phyloP scores from a whole-genome alignment of 2,888 invertebrate genomes.

The Perizoma affinitatum region DNA sequence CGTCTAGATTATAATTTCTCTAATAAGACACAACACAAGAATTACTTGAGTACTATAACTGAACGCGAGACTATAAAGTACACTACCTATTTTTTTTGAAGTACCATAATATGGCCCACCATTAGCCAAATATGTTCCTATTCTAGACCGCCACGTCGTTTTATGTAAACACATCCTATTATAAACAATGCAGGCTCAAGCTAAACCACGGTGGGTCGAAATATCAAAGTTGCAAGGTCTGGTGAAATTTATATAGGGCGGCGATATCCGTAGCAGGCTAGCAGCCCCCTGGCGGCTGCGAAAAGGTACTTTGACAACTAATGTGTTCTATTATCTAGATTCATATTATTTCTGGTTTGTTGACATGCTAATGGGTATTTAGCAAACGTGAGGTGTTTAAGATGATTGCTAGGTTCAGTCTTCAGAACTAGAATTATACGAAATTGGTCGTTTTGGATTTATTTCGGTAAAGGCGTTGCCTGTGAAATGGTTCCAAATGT shows the following conservation, averaged over 20 bases:
- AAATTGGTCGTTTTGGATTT: neutral
- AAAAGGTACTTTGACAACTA: slow-evolving; percentile 48
- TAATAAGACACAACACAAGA: no score
- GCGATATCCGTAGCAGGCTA: slow-evolving; percentile 51
- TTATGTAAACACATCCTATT: slow-evolving; percentile 30
- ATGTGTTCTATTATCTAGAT: slow-evolving; percentile 36
- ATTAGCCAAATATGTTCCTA: slow-evolving; percentile 7
- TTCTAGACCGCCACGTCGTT: slow-evolving; percentile 14
- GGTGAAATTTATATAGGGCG: slow-evolving; percentile 43
- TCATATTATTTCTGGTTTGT: slow-evolving; percentile 52
- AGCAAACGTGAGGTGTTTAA: slow-evolving; percentile 15
- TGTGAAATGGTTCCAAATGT: neutral
- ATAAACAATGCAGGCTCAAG: slow-evolving; percentile 44
- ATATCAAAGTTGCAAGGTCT: slow-evolving; percentile 47
- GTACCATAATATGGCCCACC: no score
- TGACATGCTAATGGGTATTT: slow-evolving; percentile 22
- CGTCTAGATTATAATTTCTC: no score
- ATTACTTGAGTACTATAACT: no score
- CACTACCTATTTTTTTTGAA: no score
- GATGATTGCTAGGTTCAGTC: slow-evolving; percentile 9
- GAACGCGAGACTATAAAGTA: no score
- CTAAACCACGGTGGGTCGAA: slow-evolving; percentile 39
- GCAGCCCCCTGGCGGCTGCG: slow-evolving; percentile 32
- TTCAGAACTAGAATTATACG: slow-evolving; percentile 5
- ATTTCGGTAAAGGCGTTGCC: no score